Evolutionary conservation across 1,140 invertebrate species (phyloP).

Genomic region (Pteromalus puparum): DNA sequence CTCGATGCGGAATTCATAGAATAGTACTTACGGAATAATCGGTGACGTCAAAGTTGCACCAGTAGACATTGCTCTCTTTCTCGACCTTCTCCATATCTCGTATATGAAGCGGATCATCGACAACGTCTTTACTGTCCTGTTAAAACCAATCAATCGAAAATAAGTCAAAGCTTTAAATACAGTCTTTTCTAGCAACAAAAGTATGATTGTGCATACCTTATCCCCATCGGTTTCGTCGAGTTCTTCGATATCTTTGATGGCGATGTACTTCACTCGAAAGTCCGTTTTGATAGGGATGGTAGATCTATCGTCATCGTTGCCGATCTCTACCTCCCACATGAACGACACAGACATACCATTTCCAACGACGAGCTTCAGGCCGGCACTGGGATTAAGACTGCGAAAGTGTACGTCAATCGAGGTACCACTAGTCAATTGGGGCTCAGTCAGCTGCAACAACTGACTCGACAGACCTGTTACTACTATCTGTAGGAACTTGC

Average conservation of each 20-base stretch:
- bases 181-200: background rate
- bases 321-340: constrained; percentile 87
- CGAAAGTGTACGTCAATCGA: constrained; percentile 77
- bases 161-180: background rate
- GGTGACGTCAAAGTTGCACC: constrained; percentile 78
- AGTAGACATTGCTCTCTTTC: constrained; percentile 71
- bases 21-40: constrained; percentile 79
- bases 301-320: constrained; percentile 77
- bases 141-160: constrained; percentile 1
- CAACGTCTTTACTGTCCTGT: constrained; percentile 41
- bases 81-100: constrained; percentile 67
- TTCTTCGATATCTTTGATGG: constrained; percentile 73
- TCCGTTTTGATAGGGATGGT: constrained; percentile 80
- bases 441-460: constrained; percentile 77
- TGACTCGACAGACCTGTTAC: constrained; percentile 82
- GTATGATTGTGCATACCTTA: background rate
- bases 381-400: constrained; percentile 80
- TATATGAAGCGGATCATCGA: constrained; percentile 73
- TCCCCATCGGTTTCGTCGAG: constrained; percentile 54
- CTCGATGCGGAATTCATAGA: background rate
- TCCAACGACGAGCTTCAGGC: constrained; percentile 78
- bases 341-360: constrained; percentile 85
- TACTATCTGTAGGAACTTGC: constrained; percentile 88
- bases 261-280: constrained; percentile 81
- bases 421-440: constrained; percentile 76